These are phyloP conservation scores for Xiphophorus couchianus DNA, from an alignment of 2,113 vertebrate species.

Conservation along the genomic window DNA sequence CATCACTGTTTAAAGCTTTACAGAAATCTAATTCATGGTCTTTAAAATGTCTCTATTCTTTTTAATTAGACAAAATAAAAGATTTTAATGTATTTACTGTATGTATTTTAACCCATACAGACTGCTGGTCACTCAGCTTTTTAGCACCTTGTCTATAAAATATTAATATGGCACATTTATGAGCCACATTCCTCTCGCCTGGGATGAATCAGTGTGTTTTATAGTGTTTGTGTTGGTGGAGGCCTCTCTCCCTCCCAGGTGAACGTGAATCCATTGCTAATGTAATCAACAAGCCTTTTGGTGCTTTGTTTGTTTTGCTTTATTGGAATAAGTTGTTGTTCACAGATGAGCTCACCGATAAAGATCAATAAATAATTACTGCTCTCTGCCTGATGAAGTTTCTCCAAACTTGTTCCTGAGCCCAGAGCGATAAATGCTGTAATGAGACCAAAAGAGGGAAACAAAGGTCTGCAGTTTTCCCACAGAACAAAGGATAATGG, in stretches of 20 bases:
- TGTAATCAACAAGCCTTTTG: constrained; percentile 21
- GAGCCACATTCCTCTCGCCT: not conserved
- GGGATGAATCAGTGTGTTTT: constrained; percentile 1
- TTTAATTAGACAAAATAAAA: too few relatives aligned
- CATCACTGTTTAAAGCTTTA: too few relatives aligned
- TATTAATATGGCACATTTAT: too few relatives aligned
- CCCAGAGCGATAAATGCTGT: constrained; percentile 13
- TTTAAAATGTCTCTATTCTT: too few relatives aligned
- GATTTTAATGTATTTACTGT: too few relatives aligned
- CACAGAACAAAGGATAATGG: constrained; percentile 1
- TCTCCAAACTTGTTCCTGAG: constrained; percentile 26
- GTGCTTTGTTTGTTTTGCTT: constrained; percentile 50
- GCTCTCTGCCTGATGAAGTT: constrained; percentile 46
- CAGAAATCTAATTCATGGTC: too few relatives aligned
- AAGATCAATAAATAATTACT: constrained; percentile 73
- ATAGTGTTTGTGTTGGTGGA: not conserved
- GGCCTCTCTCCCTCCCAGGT: not conserved
- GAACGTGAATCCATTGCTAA: constrained; percentile 28
- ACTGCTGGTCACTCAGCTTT: too few relatives aligned
- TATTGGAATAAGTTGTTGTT: constrained; percentile 66
- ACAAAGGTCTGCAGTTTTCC: not conserved
- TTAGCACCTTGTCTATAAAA: too few relatives aligned
- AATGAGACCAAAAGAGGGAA: not conserved
- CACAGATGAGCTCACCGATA: constrained; percentile 68
- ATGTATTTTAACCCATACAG: too few relatives aligned